phyloP scores from a whole-genome alignment of 2,888 invertebrate genomes.

The Amblyjoppa proteus region DNA sequence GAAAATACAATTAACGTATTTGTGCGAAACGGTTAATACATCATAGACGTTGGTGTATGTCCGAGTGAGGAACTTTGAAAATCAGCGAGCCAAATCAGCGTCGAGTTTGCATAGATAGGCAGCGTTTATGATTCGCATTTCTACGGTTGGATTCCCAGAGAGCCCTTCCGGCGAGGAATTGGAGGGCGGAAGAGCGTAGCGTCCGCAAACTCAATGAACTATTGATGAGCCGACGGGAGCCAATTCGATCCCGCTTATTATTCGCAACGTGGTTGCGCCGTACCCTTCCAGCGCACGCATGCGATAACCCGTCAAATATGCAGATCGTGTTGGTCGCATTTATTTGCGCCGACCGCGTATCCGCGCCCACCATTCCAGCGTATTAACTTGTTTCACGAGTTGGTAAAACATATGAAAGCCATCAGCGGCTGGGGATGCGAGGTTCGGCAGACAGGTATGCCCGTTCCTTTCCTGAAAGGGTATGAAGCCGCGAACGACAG shows the following conservation, averaged over 20 bases:
- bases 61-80: slow-evolving; percentile 31
- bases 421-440: neutral
- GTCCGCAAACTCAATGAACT: slow-evolving; percentile 71
- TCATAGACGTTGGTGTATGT: neutral
- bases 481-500: slow-evolving; percentile 29
- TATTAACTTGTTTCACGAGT: slow-evolving; percentile 16
- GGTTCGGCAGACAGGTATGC: neutral
- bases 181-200: slow-evolving; percentile 20
- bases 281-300: slow-evolving; percentile 59
- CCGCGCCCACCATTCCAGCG: neutral
- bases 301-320: slow-evolving; percentile 74
- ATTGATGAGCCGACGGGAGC: slow-evolving; percentile 65
- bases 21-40: neutral
- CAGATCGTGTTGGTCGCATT: slow-evolving; percentile 68
- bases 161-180: slow-evolving; percentile 30
- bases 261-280: slow-evolving; percentile 62
- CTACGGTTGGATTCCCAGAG: slow-evolving; percentile 25
- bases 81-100: slow-evolving; percentile 46
- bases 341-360: slow-evolving; percentile 57
- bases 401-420: slow-evolving; percentile 9
- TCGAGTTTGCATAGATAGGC: slow-evolving; percentile 38
- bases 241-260: slow-evolving; percentile 74
- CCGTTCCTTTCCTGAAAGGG: slow-evolving; percentile 38
- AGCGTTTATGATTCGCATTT: slow-evolving; percentile 46
- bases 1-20: neutral